Percentiles rank a stretch among this genome's conserved stretches.
phyloP scores from a whole-genome alignment of 1,140 invertebrate species.

The Acromyrmex charruanus region DNA sequence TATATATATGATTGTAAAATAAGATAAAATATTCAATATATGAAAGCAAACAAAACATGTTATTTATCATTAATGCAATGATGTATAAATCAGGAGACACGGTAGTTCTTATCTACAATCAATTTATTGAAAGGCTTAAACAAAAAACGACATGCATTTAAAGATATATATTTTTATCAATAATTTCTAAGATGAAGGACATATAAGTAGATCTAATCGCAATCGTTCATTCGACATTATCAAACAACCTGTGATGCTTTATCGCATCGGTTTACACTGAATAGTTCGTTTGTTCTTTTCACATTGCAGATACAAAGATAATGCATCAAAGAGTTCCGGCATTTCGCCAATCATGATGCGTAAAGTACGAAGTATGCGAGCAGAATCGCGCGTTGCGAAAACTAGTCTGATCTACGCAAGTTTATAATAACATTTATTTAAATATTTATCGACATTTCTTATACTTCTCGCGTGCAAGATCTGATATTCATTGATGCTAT shows the following conservation, averaged over 20 bases:
- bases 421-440: background rate
- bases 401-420: background rate
- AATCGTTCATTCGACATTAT: conserved; percentile 45
- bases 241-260: conserved; percentile 34
- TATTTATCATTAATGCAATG: background rate
- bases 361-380: conserved; percentile 32
- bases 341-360: conserved; percentile 26
- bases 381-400: conserved; percentile 35
- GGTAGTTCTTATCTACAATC: conserved; percentile 26
- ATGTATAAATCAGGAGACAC: background rate
- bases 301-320: conserved; percentile 51
- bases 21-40: background rate
- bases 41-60: background rate
- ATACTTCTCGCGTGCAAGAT: background rate
- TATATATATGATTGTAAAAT: background rate
- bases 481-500: conserved; percentile 1
- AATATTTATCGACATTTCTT: conserved; percentile 47
- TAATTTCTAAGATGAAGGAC: background rate
- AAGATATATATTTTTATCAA: conserved; percentile 19
- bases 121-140: background rate
- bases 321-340: conserved; percentile 52
- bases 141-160: background rate
- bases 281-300: conserved; percentile 47
- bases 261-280: conserved; percentile 37
- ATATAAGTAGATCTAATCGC: conserved; percentile 20